These are phyloP conservation scores for Dermatemys mawii DNA, from an alignment of 2,113 vertebrate genomes.

Conservation along the genomic window DNA sequence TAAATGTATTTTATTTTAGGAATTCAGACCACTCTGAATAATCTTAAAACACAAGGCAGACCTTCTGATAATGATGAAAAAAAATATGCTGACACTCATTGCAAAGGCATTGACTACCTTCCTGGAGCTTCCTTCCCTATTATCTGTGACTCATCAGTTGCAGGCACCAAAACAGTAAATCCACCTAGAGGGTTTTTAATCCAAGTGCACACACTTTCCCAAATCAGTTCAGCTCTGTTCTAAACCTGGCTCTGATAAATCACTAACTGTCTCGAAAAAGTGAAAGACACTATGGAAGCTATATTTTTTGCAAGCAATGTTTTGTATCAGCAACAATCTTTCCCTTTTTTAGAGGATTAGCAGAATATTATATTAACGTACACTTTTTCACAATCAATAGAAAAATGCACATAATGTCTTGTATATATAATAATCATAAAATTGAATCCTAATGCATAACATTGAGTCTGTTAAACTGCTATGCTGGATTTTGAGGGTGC, in stretches of 20 bases:
- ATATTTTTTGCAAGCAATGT: background rate
- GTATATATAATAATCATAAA: background rate
- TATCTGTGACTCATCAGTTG: background rate
- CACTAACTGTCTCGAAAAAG: background rate
- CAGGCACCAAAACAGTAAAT: background rate
- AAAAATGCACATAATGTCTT: constrained; percentile 32
- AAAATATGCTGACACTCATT: background rate
- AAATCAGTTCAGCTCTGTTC: background rate
- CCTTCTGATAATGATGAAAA: background rate
- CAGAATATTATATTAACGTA: background rate
- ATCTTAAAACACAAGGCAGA: background rate
- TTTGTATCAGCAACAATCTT: background rate
- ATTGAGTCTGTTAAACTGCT: background rate
- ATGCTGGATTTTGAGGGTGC: background rate
- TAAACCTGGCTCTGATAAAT: background rate
- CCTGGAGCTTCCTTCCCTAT: background rate
- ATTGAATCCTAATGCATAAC: background rate
- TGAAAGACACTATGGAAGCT: background rate
- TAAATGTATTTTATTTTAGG: background rate
- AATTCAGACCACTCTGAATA: background rate
- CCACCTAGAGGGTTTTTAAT: background rate
- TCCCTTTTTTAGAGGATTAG: background rate
- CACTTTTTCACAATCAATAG: background rate
- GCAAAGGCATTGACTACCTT: background rate
- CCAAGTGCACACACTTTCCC: background rate